Percentiles rank a stretch among this genome's conserved stretches.
Conservation (phyloP, 2,113 vertebrate species). For the Psettodes erumei region DNA sequence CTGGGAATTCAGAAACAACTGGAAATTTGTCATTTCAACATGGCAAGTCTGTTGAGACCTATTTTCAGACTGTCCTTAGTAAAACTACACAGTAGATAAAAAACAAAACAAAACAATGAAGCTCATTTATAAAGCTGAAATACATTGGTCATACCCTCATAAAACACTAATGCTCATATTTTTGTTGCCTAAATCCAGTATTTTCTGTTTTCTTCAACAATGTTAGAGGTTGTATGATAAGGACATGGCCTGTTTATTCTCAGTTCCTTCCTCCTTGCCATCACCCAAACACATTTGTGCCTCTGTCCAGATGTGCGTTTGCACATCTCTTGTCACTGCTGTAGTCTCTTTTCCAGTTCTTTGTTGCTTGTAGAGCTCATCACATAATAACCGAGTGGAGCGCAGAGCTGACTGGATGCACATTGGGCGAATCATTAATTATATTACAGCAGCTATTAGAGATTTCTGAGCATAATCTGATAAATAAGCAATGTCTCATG, state of each 20-base stretch:
- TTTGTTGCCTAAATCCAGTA: not conserved
- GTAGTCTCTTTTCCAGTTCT: not conserved
- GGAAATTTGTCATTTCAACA: not conserved
- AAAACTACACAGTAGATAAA: not conserved
- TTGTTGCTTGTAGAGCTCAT: constrained; percentile 16
- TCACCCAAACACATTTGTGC: not conserved
- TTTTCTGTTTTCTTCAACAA: not conserved
- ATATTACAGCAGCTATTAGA: constrained; percentile 31
- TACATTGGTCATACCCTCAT: not conserved
- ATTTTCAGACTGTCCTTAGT: not conserved
- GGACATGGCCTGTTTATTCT: constrained; percentile 4
- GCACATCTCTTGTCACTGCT: not conserved
- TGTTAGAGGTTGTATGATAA: not conserved
- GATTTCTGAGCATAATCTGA: constrained; percentile 16
- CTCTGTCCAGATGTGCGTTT: constrained; percentile 1
- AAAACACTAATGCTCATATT: not conserved
- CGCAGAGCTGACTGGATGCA: not conserved
- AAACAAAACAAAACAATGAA: too few species aligned
- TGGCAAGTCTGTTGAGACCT: not conserved
- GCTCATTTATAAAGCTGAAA: not conserved
- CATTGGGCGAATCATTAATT: constrained; percentile 16
- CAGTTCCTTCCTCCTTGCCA: not conserved
- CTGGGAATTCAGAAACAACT: not conserved
- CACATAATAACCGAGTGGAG: constrained; percentile 4
- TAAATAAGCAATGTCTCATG: constrained; percentile 14